Base-by-base conservation (phyloP, 2,113 vertebrate genomes). In the Rhynchopsitta pachyrhyncha region DNA sequence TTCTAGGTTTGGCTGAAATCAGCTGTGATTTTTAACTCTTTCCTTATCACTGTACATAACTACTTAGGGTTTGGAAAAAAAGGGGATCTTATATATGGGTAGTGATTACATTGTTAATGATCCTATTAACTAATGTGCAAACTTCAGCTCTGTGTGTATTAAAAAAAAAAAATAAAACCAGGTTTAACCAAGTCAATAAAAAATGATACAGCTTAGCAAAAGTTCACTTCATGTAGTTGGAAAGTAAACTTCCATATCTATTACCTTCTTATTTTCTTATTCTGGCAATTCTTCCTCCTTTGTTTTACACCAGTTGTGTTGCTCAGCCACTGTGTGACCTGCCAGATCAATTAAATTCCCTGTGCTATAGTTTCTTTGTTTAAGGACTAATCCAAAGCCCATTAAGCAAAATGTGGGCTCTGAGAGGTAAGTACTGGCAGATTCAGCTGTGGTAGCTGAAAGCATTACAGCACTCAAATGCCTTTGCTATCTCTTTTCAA, bases 11-110 rank as follows among this genome's bases (percentile, higher is more conserved):
- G 67, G 42, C 83, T 62, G 83, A 91, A 88, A 90, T 95, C 33
- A 91, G 44, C 41, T 84, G 33, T 79, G 64, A 78, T 83, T 90
- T 95, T 95, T 81, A 87, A 93, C 41, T 9, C 24, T 88, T 83
- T 80, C 42, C 27, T 78, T 84, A 64, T 31, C 42, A 12, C 7
- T 68, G 44, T 31, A 57, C 5, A 5, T 44, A 90, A 62, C 25
- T 74, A 55, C n/a, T 85, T 22, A 63, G 5, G 33, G 15, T 52
- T 82, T 67, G 75, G 17, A 52, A 39, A 86, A 79, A 74, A 62
- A 2, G 9, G 6, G 63, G 33, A 57, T 24, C 33, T 35, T 39
- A 19, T 29, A 20, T 57, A 44, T 13, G 4, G 71, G 29, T 47
- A 19, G 33, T 25, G 0, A 69, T 69, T 7, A 47, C 3, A n/a